Base-by-base conservation (phyloP, 2,888 invertebrate species). In the Cylindroiulus punctatus region DNA sequence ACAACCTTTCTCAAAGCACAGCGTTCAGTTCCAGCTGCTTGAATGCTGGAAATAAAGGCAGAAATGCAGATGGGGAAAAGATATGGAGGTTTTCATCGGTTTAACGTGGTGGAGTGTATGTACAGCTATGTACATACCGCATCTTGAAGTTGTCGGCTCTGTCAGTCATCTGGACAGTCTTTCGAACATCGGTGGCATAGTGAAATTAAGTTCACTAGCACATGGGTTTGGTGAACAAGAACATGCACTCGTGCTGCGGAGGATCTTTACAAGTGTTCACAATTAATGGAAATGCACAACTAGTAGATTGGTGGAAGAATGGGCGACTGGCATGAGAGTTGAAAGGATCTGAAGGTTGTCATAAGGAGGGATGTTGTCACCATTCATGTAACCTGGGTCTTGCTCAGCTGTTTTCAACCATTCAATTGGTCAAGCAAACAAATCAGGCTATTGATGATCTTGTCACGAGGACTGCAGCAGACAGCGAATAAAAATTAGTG, bases 1-100 rank as follows among this genome's bases (percentile, higher is more conserved):
- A 3, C 36, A 82, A 36, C n/a, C 42, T 36, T 40, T n/a, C 42
- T 40, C 14, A 30, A 36, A 82, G 82, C 82, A 82, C 36, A 12
- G 82, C n/a, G n/a, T 40, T 42, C 17, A 42, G 36, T 82, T 36
- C 42, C 36, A 82, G n/a, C 36, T 82, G 82, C 82, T 82, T 36
- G 22, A 36, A 32, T 82, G 42, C 82, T 82, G 22, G 82, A 36
- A 82, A 82, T 82, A 36, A 82, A 82, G 82, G 82, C 22, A 82
- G 82, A 30, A 36, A 82, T 82, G 82, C 82, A 82, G 65, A 65
- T 26, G 65, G 65, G 65, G 65, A 65, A 52, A 65, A 65, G 65
- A 65, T 65, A 65, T 65, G 65, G 65, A 65, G 26, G 65, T 65
- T 65, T 26, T 65, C 65, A 65, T 65, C n/a, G 65, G 26, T 65